Evolutionary conservation across 2,888 invertebrate species (phyloP).

Genomic region (Lysandra coridon): DNA sequence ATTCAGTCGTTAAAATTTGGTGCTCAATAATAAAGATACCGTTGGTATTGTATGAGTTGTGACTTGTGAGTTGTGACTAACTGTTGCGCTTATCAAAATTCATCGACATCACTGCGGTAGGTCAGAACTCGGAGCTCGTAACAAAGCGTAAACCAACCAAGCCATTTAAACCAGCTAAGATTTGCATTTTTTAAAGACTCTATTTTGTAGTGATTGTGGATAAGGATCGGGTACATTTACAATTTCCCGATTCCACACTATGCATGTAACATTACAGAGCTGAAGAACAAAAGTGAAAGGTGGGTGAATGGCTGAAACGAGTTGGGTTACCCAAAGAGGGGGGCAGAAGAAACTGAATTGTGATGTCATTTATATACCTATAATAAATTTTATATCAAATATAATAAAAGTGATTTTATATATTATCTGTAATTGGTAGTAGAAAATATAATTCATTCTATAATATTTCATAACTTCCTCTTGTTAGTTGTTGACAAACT

Average conservation of each 20-base stretch:
- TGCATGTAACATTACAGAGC: constrained; percentile 35
- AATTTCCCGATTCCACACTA: background rate
- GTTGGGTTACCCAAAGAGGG: constrained; percentile 19
- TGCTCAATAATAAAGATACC: background rate
- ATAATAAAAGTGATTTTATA: background rate
- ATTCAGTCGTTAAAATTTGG: background rate
- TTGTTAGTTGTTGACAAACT: background rate
- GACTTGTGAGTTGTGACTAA: background rate
- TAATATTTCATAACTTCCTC: background rate
- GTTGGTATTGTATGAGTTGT: background rate
- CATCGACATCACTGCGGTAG: no score
- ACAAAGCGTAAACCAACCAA: no score
- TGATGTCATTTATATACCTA: background rate
- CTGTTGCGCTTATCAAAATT: background rate
- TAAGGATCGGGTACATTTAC: background rate
- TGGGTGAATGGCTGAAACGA: constrained; percentile 42
- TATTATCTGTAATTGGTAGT: background rate
- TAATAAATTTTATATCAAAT: background rate
- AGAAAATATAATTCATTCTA: background rate
- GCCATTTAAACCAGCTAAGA: no score
- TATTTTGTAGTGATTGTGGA: background rate
- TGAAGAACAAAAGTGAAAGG: constrained; percentile 44
- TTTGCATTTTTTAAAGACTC: no score
- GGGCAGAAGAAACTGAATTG: constrained; percentile 2
- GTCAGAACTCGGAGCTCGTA: background rate